A percentile compares a stretch with the other conserved stretches of the same genome.
Evolutionary conservation across 2,888 invertebrate genomes (phyloP).

Genomic region (Danaus chrysippus): DNA sequence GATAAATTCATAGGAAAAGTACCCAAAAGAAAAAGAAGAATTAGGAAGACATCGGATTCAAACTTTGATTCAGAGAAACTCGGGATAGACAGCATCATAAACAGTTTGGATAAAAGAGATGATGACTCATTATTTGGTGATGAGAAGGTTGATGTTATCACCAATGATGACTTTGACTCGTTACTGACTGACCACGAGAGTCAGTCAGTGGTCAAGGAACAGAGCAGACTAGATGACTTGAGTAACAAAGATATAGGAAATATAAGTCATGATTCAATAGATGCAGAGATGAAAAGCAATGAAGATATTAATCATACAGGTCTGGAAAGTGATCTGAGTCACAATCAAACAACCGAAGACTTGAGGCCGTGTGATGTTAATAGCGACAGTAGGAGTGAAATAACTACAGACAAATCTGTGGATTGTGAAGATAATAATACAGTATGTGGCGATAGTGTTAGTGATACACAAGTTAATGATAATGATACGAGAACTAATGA

Average conservation of each 20-base stretch:
- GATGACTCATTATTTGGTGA: conserved; percentile 30
- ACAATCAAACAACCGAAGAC: too few species aligned
- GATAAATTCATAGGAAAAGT: conserved; percentile 49
- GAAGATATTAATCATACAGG: too few species aligned
- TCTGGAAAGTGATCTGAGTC: too few species aligned
- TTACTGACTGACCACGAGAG: conserved; percentile 23
- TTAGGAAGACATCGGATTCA: conserved; percentile 37
- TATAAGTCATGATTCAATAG: too few species aligned
- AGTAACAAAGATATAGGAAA: too few species aligned
- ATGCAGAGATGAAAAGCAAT: too few species aligned
- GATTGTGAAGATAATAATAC: conserved; percentile 9
- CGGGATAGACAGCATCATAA: conserved; percentile 46
- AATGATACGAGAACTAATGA: too few species aligned
- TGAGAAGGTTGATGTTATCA: conserved; percentile 22
- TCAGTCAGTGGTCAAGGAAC: too few species aligned
- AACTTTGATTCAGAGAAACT: conserved; percentile 36
- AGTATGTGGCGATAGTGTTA: too few species aligned
- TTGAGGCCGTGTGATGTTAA: background rate
- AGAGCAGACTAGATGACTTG: too few species aligned
- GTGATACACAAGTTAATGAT: too few species aligned
- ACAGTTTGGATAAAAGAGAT: conserved; percentile 39
- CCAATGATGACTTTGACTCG: conserved; percentile 33
- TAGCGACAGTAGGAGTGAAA: conserved; percentile 2
- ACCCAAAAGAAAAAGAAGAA: conserved; percentile 45
- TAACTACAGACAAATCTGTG: conserved; percentile 7